Base-by-base conservation (phyloP, 2,113 vertebrate species). In the Glaucidium brasilianum region DNA sequence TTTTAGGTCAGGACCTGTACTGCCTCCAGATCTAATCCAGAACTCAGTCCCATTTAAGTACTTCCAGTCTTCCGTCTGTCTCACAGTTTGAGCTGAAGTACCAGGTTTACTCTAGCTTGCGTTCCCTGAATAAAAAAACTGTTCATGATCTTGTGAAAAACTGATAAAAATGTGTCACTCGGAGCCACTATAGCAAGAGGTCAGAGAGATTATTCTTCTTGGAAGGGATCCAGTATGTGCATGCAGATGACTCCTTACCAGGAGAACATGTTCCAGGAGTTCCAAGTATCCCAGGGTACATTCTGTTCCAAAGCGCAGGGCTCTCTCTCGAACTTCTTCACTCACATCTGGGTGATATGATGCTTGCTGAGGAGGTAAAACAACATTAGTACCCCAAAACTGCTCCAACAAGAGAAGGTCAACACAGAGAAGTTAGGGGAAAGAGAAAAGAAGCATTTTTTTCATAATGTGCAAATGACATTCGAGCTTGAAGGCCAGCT, bases 231-330 rank as follows among this genome's bases (percentile, higher is more conserved):
- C 32, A 63, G 8, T 2, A 8, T 0, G 2, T 18, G 17, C 27
- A 52, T 39, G 45, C 19, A 86, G 90, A 12, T 5, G 9, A 8
- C 9, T 84, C 45, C 98, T 98, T 60, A 99, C 99, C 98, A 98
- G 98, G 41, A 99, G 98, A 39, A 99, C 99, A 3, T 99, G 99
- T 91, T 99, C 99, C 85, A 99, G 98, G 90, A 99, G 98, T 64
- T 98, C 98, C 94, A 99, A 45, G 96, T 99, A 99, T 64, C 99
- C 98, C 11, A 98, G 95, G n/a, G 99, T 99, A 95, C 99, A 99
- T 96, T 99, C 99, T 0, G 98, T 98, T 47, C 99, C 98, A 0
- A 98, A 99, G 83, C 97, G 98, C 95, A 99, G 96, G 5, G 99
- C 99, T 95, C 99, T 98, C 66, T 86, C 97, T 68, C 98, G 98